phyloP scores from a whole-genome alignment of 2,797 vertebrate genomes.

The Cyprinella venusta region DNA sequence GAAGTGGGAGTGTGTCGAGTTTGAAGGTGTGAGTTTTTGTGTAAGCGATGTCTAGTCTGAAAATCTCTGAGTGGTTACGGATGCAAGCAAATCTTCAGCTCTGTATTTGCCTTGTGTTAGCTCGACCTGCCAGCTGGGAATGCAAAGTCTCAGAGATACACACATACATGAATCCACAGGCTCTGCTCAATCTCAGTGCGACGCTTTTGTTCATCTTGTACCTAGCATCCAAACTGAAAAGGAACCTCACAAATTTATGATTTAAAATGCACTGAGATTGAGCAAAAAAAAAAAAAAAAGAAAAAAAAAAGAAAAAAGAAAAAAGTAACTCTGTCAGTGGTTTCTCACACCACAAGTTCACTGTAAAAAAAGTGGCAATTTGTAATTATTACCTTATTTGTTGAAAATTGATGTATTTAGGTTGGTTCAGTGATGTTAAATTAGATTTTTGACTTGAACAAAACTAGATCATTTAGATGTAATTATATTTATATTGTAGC shows the following conservation, averaged over 20 bases:
- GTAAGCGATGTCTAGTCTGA: constrained; percentile 1
- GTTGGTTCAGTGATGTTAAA: too few species aligned
- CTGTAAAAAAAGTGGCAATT: not conserved
- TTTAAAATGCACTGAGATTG: not conserved
- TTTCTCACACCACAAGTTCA: not conserved
- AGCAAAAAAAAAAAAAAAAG: too few species aligned
- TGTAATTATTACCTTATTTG: not conserved
- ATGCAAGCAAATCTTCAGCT: constrained; percentile 1
- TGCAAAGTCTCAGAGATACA: constrained; percentile 42
- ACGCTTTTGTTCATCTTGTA: not conserved
- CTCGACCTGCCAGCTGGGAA: constrained; percentile 55
- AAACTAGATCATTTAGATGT: too few species aligned
- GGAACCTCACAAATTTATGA: not conserved
- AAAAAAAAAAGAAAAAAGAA: too few species aligned
- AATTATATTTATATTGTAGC: too few species aligned
- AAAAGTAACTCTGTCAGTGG: not conserved
- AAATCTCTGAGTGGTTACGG: not conserved
- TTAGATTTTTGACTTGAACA: too few species aligned
- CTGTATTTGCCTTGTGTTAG: constrained; percentile 53
- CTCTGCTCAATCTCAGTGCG: constrained; percentile 7
- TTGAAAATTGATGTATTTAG: too few species aligned
- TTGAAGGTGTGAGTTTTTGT: not conserved
- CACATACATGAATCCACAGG: not conserved
- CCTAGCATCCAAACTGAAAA: not conserved
- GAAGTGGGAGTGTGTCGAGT: constrained; percentile 25